These are phyloP conservation scores for Chondrilla cf. caribensis DNA, from an alignment of 37 sponge, comb jelly and placozoan genomes.

Conservation along the genomic window DNA sequence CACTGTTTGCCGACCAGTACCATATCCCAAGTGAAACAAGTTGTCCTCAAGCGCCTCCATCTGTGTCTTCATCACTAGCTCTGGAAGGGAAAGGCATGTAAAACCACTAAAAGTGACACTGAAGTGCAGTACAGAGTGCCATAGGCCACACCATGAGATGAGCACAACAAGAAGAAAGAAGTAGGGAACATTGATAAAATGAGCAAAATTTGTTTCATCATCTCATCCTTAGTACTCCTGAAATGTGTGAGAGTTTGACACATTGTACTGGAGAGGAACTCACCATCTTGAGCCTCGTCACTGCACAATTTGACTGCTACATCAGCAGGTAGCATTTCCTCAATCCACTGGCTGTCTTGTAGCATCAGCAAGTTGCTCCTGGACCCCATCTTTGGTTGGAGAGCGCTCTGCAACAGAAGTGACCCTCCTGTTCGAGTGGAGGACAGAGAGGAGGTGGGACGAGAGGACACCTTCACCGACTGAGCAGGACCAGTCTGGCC, in stretches of 20 bases:
- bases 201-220: too few relatives aligned
- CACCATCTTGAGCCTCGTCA: constrained; percentile 11
- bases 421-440: too few relatives aligned
- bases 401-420: neutral
- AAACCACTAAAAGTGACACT: too few relatives aligned
- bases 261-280: neutral
- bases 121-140: neutral
- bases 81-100: neutral
- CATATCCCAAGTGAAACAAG: neutral
- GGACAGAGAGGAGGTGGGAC: neutral
- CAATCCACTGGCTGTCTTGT: neutral
- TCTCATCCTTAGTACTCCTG: too few relatives aligned
- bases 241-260: too few relatives aligned
- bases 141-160: neutral
- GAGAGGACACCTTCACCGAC: neutral
- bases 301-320: neutral
- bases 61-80: constrained; percentile 28
- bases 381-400: neutral
- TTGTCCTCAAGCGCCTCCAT: constrained; percentile 9
- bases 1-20: neutral
- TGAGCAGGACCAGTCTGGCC: neutral
- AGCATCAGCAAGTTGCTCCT: neutral
- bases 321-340: neutral
- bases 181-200: neutral
- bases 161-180: neutral